Percentiles rank a stretch among this genome's conserved stretches.
phyloP scores from a whole-genome alignment of 2,888 invertebrate species.

The Coenonympha arcania region DNA sequence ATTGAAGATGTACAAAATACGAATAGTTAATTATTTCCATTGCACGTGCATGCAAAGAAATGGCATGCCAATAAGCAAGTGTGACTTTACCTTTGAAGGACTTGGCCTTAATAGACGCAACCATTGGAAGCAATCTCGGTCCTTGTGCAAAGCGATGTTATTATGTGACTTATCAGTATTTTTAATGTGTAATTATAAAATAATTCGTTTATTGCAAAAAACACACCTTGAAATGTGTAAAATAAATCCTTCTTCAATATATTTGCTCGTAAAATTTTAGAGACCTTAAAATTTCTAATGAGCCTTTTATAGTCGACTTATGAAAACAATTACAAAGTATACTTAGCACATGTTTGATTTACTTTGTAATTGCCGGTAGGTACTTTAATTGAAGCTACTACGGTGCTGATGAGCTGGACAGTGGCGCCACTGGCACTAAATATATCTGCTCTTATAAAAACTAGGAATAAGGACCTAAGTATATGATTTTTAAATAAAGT shows the following conservation, averaged over 20 bases:
- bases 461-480: too few relatives aligned
- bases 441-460: too few relatives aligned
- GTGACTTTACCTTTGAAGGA: conserved; percentile 67
- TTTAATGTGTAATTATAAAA: conserved; percentile 19
- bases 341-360: too few relatives aligned
- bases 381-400: too few relatives aligned
- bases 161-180: conserved; percentile 57
- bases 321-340: too few relatives aligned
- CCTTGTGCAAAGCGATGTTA: conserved; percentile 67
- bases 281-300: too few relatives aligned
- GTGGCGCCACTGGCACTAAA: too few relatives aligned
- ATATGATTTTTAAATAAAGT: too few relatives aligned
- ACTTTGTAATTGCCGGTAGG: too few relatives aligned
- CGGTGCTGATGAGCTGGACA: too few relatives aligned
- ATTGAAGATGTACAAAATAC: background rate
- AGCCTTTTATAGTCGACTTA: too few relatives aligned
- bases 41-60: conserved; percentile 25
- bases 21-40: conserved; percentile 31
- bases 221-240: conserved; percentile 11
- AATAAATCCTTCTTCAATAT: background rate
- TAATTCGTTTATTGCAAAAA: conserved; percentile 9
- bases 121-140: conserved; percentile 62
- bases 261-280: too few relatives aligned
- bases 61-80: conserved; percentile 69
- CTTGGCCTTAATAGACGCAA: conserved; percentile 54